phyloP scores from a whole-genome alignment of 2,113 vertebrate species.

The Cettia cetti region DNA sequence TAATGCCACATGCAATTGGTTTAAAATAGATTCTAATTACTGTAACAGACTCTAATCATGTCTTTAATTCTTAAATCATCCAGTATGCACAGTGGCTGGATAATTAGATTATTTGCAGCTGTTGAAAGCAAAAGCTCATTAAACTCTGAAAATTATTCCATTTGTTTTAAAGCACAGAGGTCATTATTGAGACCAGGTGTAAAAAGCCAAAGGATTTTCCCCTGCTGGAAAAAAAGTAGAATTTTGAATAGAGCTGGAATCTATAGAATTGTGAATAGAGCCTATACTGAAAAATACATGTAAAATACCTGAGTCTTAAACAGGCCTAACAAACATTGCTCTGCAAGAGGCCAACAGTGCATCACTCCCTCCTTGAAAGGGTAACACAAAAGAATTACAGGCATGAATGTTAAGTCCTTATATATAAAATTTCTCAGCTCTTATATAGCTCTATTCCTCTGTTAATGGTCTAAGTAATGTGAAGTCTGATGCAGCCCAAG shows the following conservation, averaged over 20 bases:
- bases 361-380: not conserved
- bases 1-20: slow-evolving; percentile 48
- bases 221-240: not conserved
- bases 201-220: not conserved
- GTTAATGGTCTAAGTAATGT: not conserved
- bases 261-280: not conserved
- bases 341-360: not conserved
- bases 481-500: slow-evolving; percentile 12
- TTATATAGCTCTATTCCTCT: not conserved
- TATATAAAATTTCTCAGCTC: not conserved
- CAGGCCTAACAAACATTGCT: not conserved
- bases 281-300: not conserved
- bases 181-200: slow-evolving; percentile 9
- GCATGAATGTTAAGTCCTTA: not conserved
- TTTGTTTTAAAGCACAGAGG: slow-evolving; percentile 38
- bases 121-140: slow-evolving; percentile 43
- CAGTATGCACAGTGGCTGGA: not conserved
- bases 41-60: slow-evolving; percentile 50
- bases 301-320: not conserved
- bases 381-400: not conserved
- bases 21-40: slow-evolving; percentile 59
- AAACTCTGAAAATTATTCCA: slow-evolving; percentile 20
- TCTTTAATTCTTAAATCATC: slow-evolving; percentile 62
- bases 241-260: not conserved
- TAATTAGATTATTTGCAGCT: slow-evolving; percentile 61